Evolutionary conservation across 2,113 vertebrate genomes (phyloP).

Genomic region (Chunga burmeisteri): DNA sequence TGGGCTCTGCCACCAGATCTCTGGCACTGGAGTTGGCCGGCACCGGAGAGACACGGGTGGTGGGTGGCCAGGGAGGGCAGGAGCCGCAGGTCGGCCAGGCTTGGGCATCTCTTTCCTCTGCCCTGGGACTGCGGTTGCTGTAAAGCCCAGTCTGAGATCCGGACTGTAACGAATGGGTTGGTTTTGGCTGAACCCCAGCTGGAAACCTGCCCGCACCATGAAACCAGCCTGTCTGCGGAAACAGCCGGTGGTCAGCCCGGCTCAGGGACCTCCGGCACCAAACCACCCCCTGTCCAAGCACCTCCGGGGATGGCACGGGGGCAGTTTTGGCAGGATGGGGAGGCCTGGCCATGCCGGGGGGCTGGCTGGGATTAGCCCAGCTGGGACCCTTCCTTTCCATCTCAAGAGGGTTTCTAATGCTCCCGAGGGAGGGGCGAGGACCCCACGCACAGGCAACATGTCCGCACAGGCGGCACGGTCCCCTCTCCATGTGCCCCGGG

Average conservation of each 20-base stretch:
- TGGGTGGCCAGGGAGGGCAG: neutral
- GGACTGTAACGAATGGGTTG: constrained; percentile 44
- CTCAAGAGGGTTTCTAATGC: neutral
- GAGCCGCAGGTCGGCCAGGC: fast-evolving
- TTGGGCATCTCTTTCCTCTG: neutral
- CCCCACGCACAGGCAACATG: neutral
- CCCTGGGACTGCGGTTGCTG: neutral
- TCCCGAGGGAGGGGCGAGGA: neutral
- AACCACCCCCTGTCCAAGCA: neutral
- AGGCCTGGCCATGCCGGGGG: fast-evolving
- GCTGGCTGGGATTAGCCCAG: neutral
- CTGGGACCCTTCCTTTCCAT: neutral
- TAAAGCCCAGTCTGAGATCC: constrained; percentile 1
- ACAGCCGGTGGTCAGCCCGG: neutral
- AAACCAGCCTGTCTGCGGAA: neutral
- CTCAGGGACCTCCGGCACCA: neutral
- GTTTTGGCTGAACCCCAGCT: constrained; percentile 49
- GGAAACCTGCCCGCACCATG: neutral
- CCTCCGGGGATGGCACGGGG: fast-evolving
- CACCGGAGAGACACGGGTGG: fast-evolving
- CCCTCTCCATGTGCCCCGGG: fast-evolving
- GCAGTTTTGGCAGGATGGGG: neutral
- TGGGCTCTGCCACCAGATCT: neutral
- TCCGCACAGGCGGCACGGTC: neutral
- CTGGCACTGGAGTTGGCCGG: neutral